Evolutionary conservation across 2,113 vertebrate species (phyloP).

Genomic region (Microtus montanus): DNA sequence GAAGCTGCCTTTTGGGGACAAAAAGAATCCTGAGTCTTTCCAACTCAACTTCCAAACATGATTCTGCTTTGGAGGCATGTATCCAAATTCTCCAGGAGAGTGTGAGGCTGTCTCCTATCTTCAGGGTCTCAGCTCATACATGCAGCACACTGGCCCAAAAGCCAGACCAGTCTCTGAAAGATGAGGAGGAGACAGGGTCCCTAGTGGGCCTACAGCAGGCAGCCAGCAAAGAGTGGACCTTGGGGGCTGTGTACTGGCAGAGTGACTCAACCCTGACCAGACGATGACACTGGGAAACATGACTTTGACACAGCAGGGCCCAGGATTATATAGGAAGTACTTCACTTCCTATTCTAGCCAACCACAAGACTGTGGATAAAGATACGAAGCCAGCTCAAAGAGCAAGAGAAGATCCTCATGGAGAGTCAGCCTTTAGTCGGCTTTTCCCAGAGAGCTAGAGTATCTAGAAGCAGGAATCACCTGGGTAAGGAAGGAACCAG

Average conservation of each 20-base stretch:
- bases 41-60: background rate
- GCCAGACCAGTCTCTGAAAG: background rate
- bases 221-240: background rate
- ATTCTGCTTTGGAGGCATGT: background rate
- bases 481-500: rapidly evolving
- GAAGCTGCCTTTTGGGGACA: background rate
- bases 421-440: background rate
- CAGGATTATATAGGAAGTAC: slow-evolving; percentile 75
- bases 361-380: slow-evolving; percentile 68
- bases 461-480: background rate
- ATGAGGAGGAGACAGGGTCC: background rate
- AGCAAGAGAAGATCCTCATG: background rate
- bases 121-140: slow-evolving; percentile 13
- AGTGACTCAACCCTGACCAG: background rate
- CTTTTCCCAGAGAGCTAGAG: background rate
- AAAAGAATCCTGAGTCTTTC: background rate
- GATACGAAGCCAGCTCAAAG: background rate
- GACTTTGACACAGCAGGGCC: slow-evolving; percentile 42
- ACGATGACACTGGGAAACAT: background rate
- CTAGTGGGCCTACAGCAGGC: background rate
- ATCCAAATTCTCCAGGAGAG: background rate
- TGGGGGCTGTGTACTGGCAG: background rate
- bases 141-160: slow-evolving; percentile 5
- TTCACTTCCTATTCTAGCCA: slow-evolving; percentile 79
- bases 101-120: background rate